Percentiles rank a stretch among this genome's conserved stretches.
Conservation (phyloP, 2,113 vertebrate species). For the Dipodomys ordii region DNA sequence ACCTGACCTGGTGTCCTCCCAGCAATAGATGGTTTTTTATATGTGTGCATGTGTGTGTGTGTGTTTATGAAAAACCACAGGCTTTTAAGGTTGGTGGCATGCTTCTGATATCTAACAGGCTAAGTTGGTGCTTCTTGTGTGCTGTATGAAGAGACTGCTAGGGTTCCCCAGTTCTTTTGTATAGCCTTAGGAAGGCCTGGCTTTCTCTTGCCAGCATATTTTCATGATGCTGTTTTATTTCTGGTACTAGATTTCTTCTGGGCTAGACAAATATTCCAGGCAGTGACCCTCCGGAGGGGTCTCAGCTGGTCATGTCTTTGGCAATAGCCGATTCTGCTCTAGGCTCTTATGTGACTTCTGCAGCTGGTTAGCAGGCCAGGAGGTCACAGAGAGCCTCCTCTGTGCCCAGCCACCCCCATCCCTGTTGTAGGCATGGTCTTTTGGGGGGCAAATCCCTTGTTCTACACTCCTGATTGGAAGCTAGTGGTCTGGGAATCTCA, state of each 20-base stretch:
- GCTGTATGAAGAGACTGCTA: too few relatives aligned
- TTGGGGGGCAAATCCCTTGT: neutral
- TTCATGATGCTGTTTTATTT: neutral
- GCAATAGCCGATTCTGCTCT: fast-evolving
- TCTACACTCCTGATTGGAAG: neutral
- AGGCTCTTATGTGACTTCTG: fast-evolving
- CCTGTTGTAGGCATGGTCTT: neutral
- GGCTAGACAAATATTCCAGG: fast-evolving
- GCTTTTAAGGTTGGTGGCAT: fast-evolving
- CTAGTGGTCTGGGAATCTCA: fast-evolving
- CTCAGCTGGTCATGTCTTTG: fast-evolving
- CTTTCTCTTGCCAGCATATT: too few relatives aligned
- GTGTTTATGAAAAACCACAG: neutral
- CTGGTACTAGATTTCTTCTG: neutral
- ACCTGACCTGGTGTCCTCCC: neutral
- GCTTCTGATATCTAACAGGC: neutral
- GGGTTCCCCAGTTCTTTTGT: neutral
- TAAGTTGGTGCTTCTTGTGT: too few relatives aligned
- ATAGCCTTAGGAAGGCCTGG: neutral
- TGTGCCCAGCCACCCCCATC: neutral
- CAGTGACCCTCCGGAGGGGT: fast-evolving
- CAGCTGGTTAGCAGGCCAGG: neutral
- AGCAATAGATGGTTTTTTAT: too few relatives aligned
- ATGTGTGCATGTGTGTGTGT: too few relatives aligned
- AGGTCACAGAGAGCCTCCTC: fast-evolving